phyloP scores from a whole-genome alignment of 2,888 invertebrate species.

The Apotomis turbidana region DNA sequence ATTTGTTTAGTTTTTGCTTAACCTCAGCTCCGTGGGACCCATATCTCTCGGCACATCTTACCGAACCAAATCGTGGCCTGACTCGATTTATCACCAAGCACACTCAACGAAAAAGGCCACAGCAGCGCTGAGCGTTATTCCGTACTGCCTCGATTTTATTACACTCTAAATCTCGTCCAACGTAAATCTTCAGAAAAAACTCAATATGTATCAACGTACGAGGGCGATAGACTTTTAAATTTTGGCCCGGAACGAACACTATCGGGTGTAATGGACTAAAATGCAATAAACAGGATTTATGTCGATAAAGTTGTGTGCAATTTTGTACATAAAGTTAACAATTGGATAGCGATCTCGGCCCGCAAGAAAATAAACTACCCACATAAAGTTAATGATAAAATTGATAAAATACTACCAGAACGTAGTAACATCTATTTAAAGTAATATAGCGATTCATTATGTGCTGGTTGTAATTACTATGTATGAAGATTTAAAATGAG shows the following conservation, averaged over 20 bases:
- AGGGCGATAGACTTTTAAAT: conserved; percentile 37
- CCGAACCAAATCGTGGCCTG: conserved; percentile 56
- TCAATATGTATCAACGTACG: conserved; percentile 38
- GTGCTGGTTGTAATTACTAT: too few relatives aligned
- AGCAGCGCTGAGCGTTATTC: conserved; percentile 40
- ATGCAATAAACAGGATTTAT: conserved; percentile 41
- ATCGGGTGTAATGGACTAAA: conserved; percentile 41
- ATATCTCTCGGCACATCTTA: conserved; percentile 4
- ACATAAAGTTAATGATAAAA: neutral
- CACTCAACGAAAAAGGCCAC: conserved; percentile 57
- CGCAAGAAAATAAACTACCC: neutral
- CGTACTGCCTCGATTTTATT: conserved; percentile 44
- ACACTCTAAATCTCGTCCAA: conserved; percentile 44
- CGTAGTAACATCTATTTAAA: neutral
- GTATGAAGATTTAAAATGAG: too few relatives aligned
- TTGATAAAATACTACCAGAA: conserved; percentile 5
- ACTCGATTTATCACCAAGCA: conserved; percentile 64
- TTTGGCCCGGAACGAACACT: conserved; percentile 35
- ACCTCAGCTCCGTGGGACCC: neutral
- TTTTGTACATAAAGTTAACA: conserved; percentile 27
- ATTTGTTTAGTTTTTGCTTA: neutral
- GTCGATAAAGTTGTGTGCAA: conserved; percentile 32
- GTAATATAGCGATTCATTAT: conserved; percentile 1
- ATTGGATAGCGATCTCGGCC: conserved; percentile 21
- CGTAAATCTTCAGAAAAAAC: conserved; percentile 41